A percentile compares a stretch with the other conserved stretches of the same genome.
These are phyloP conservation scores for Drosophila anceps DNA, from an alignment of 2,888 invertebrate species.

Conservation along the genomic window DNA sequence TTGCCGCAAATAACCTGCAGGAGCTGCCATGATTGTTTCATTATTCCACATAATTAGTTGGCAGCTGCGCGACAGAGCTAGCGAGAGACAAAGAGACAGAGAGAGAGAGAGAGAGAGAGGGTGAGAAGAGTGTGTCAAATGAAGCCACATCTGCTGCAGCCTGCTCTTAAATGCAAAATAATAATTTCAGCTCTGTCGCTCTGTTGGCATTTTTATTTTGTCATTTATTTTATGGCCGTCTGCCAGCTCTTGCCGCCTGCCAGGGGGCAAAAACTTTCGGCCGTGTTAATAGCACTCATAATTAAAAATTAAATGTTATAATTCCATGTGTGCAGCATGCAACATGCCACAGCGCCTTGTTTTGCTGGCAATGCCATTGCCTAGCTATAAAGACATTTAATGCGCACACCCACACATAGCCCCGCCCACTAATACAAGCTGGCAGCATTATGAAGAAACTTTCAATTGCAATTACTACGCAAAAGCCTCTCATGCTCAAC, in stretches of 20 bases:
- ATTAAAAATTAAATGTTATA: conserved; percentile 77
- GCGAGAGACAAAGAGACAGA: not conserved
- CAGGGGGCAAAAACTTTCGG: conserved; percentile 64
- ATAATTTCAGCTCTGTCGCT: conserved; percentile 50
- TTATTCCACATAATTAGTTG: conserved; percentile 70
- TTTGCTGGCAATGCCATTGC: conserved; percentile 12
- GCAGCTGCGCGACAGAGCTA: not conserved
- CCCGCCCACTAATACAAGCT: not conserved
- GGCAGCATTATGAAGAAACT: conserved; percentile 55
- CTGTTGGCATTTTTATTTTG: conserved; percentile 36
- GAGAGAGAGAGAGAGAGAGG: conserved; percentile 23
- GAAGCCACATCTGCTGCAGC: conserved; percentile 32
- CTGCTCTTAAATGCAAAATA: conserved; percentile 69
- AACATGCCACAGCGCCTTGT: conserved; percentile 14
- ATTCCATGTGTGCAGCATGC: conserved; percentile 66
- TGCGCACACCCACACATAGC: not conserved
- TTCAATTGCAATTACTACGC: conserved; percentile 64
- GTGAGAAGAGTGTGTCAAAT: conserved; percentile 20
- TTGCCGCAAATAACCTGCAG: conserved; percentile 11
- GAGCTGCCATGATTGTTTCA: conserved; percentile 44
- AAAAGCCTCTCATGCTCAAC: conserved; percentile 43
- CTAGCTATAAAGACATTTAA: conserved; percentile 37
- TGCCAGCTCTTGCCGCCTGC: conserved; percentile 34
- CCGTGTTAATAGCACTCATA: conserved; percentile 76
- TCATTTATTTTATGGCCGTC: conserved; percentile 60